Evolutionary conservation across 2,888 invertebrate species (phyloP).

Genomic region (Perithous albicinctus): DNA sequence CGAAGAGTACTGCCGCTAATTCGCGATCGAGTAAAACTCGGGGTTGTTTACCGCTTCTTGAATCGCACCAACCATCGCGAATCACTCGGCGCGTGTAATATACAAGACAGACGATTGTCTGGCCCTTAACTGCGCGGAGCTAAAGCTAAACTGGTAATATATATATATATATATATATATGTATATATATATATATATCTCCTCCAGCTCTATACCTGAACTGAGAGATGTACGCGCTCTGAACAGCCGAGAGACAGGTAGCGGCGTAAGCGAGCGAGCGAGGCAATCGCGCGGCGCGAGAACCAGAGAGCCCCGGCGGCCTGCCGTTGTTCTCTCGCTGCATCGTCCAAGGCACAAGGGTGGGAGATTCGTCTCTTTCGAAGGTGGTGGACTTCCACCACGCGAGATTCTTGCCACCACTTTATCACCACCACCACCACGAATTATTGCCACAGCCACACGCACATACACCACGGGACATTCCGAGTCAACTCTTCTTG

Average conservation of each 20-base stretch:
- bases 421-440: constrained; percentile 58
- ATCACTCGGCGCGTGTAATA: constrained; percentile 40
- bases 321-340: constrained; percentile 31
- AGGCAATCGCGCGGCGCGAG: constrained; percentile 34
- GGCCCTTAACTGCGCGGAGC: constrained; percentile 5
- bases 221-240: constrained; percentile 35
- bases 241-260: constrained; percentile 39
- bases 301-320: constrained; percentile 39
- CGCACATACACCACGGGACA: not conserved
- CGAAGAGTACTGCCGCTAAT: constrained; percentile 19
- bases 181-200: no score
- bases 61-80: constrained; percentile 26
- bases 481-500: no score
- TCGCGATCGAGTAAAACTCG: constrained; percentile 21
- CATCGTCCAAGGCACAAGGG: constrained; percentile 44
- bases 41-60: constrained; percentile 39
- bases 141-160: constrained; percentile 6
- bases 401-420: constrained; percentile 51
- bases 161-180: no score
- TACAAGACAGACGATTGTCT: constrained; percentile 16
- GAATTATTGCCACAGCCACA: constrained; percentile 2
- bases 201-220: constrained; percentile 32
- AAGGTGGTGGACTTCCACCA: constrained; percentile 61
- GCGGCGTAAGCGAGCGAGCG: constrained; percentile 19
- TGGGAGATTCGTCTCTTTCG: constrained; percentile 65